phyloP scores from a whole-genome alignment of 2,797 vertebrate genomes.

The Protonibea diacanthus region DNA sequence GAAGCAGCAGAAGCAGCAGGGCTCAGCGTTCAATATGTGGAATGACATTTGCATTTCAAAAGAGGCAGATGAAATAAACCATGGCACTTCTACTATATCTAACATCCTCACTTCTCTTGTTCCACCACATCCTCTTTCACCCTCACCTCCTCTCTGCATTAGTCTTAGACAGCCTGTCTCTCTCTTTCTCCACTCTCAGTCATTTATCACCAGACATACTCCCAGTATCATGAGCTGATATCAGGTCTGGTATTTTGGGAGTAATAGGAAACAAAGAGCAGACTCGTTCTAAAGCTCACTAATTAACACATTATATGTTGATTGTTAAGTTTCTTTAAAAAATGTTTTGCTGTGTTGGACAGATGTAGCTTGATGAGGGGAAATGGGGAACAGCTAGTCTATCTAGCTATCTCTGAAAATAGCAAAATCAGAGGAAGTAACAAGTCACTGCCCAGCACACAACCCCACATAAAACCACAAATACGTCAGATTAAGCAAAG shows the following conservation, averaged over 20 bases:
- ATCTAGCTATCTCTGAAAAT: background rate
- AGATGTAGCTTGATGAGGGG: background rate
- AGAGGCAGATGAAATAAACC: conserved; percentile 39
- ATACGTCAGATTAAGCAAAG: background rate
- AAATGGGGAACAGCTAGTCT: background rate
- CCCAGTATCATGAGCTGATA: background rate
- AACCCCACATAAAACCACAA: background rate
- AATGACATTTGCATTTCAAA: conserved; percentile 66
- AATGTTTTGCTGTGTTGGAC: background rate
- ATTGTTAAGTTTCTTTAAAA: background rate
- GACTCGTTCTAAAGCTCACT: too few relatives aligned
- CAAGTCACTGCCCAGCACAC: background rate
- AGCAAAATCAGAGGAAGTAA: background rate
- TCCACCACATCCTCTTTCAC: conserved; percentile 59
- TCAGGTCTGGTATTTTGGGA: background rate
- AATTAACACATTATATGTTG: background rate
- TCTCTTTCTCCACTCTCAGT: background rate
- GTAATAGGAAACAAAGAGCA: background rate
- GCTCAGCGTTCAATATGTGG: conserved; percentile 13
- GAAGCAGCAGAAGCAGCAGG: conserved; percentile 24
- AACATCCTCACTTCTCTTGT: conserved; percentile 43
- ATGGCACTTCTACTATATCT: conserved; percentile 24
- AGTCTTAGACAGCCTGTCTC: background rate
- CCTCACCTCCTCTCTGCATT: background rate
- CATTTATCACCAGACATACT: background rate